Base-by-base conservation (phyloP, 30 jellyfish, hydroid and myxozoan genomes). In the Hydra vulgaris region DNA sequence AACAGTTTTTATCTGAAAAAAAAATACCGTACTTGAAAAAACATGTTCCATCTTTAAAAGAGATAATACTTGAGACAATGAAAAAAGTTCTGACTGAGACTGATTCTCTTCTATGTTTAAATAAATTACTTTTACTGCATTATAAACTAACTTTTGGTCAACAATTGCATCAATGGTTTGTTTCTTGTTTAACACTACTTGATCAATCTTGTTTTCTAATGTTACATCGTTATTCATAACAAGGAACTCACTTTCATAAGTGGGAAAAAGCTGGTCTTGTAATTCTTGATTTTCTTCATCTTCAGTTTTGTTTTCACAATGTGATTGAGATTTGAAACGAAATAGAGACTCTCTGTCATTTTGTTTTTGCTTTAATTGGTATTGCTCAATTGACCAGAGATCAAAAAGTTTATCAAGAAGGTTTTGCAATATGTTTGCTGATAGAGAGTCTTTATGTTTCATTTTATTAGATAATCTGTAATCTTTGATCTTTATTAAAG, bases 271-370 rank as follows among this genome's bases (percentile, higher is more conserved):
- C 21, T 75, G 66, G 23, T 75, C 54, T 40, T 27, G 78, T 21
- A 81, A 74, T 26, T 79, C 74, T 61, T 79, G 90, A 26, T 53
- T 26, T 74, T 26, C 81, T 22, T 84, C 94, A 16, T 74, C 88
- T 15, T 92, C 95, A 26, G 89, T 88, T 70, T 81, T 67, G 18
- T 73, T 84, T 72, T 71, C 82, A 54, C 90, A 85, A 86, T 87
- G 92, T 18, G 81, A 73, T 79, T 81, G 78, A 74, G 90, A 54
- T 69, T 77, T 87, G 84, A 27, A 86, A 70, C 70, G 87, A 75
- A 79, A 92, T 70, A 87, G 68, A 15, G 96, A 53, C 66, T 87
- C 99, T 61, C 79, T 77, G 61, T 74, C 88, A 17, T 25, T 26
- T 66, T 83, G 72, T 20, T 66, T 75, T 76, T 83, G 74, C 61